A percentile compares a stretch with the other conserved stretches of the same genome.
Evolutionary conservation across 2,113 vertebrate species (phyloP).

Genomic region (Callipepla squamata): DNA sequence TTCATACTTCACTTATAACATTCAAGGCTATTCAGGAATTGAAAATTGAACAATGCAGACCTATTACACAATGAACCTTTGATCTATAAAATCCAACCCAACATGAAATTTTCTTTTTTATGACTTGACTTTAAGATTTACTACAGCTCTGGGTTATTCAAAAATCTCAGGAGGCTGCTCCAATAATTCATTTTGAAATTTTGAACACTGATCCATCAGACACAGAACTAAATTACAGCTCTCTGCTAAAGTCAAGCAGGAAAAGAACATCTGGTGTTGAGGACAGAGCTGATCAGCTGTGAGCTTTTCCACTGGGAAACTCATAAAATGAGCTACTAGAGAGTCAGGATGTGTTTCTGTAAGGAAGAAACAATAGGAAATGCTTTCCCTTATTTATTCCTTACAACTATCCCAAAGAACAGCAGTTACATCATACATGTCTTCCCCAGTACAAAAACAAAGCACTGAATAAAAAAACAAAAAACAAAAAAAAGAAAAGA

Average conservation of each 20-base stretch:
- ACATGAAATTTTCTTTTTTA: constrained; percentile 44
- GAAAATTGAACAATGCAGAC: constrained; percentile 30
- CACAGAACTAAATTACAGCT: constrained; percentile 45
- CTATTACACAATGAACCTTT: constrained; percentile 41
- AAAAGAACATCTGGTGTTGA: constrained; percentile 68
- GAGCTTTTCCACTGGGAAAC: constrained; percentile 52
- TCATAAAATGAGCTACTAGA: constrained; percentile 52
- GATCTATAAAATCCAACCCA: constrained; percentile 52
- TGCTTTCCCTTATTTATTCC: constrained; percentile 40
- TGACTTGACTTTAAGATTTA: constrained; percentile 58
- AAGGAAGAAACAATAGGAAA: constrained; percentile 46
- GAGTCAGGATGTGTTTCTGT: constrained; percentile 20
- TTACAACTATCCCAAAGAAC: constrained; percentile 7
- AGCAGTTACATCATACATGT: background rate
- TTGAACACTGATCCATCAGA: constrained; percentile 43
- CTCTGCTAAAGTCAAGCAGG: constrained; percentile 44
- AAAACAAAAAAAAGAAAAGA: background rate
- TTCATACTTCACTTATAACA: background rate
- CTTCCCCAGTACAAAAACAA: background rate
- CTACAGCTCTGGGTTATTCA: constrained; percentile 37
- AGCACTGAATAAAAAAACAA: background rate
- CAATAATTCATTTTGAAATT: constrained; percentile 57
- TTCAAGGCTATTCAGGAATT: constrained; percentile 38
- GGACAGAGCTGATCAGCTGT: constrained; percentile 45
- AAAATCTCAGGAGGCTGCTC: constrained; percentile 49